phyloP scores from a whole-genome alignment of 2,113 vertebrate genomes.

The Actenoides hombroni region DNA sequence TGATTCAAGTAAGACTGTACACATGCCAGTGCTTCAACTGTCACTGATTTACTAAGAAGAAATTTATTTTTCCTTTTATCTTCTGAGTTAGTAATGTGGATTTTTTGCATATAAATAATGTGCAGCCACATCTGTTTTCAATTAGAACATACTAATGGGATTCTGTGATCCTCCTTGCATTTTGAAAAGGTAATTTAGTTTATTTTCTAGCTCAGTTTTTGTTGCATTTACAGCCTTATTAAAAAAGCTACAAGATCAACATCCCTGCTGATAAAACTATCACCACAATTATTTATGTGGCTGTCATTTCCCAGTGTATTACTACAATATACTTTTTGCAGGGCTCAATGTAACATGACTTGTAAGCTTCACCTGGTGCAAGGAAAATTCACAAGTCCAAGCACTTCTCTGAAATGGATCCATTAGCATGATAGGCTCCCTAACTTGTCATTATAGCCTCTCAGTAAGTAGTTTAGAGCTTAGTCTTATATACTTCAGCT shows the following conservation, averaged over 20 bases:
- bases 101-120: neutral
- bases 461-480: neutral
- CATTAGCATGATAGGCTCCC: neutral
- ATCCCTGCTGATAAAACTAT: neutral
- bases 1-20: neutral
- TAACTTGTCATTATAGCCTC: neutral
- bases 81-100: neutral
- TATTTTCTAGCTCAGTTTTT: neutral
- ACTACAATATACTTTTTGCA: neutral
- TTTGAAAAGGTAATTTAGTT: neutral
- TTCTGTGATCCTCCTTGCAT: neutral
- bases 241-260: neutral
- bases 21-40: neutral
- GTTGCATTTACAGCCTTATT: neutral
- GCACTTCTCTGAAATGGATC: neutral
- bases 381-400: neutral
- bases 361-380: neutral
- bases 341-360: neutral
- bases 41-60: neutral
- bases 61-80: neutral
- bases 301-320: neutral
- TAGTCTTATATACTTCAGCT: neutral
- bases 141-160: neutral
- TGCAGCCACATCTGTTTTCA: neutral
- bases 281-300: neutral